Evolutionary conservation across 1,140 invertebrate genomes (phyloP), one percentile per base, ranked within the genome.

Genomic region (Hyposmocoma kahamanoa): DNA sequence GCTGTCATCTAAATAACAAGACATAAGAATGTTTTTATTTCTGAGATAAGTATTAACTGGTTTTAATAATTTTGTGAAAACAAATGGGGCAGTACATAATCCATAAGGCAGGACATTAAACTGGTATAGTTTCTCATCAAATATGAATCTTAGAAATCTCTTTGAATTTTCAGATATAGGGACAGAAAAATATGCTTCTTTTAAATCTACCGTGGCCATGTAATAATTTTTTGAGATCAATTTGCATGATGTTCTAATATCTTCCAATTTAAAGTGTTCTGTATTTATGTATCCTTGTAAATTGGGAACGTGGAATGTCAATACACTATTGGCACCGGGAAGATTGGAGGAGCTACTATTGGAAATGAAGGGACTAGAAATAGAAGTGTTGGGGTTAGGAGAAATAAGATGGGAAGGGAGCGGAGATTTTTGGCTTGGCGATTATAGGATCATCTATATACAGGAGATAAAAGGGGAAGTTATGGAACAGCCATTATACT

Each of bases 191-290:
- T 41, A 41, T 21, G 38, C 38, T 41, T 41, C 38, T 20, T 22
- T 2, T n/a, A 41, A 21, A 41, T 41, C 38, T 41, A 41, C 22
- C 22, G 38, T 41, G 1, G 34, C 19, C 22, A 48, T 13, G n/a
- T 13, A 48, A 19, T 36, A 21, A 13, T 48, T 39, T 39, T 26
- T 13, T 26, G 46, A 36, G 8, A 48, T 41, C 11, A 48, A 20
- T 26, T 48, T 48, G 11, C 34, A 8, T 2, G 46, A 34, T 3
- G 46, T 48, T n/a, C 46, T 20, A 21, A 39, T 39, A 19, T 39
- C 34, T 24, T 48, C 46, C 46, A 48, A 39, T 21, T 48, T 48
- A 17, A 48, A 48, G 20, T 48, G 46, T 6, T 43, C 1, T 15
- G n/a, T 28, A 8, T 24, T 24, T 17, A 43, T 24, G 22, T 43